Conservation (phyloP, 2,113 vertebrate species). For the Vicugna pacos region DNA sequence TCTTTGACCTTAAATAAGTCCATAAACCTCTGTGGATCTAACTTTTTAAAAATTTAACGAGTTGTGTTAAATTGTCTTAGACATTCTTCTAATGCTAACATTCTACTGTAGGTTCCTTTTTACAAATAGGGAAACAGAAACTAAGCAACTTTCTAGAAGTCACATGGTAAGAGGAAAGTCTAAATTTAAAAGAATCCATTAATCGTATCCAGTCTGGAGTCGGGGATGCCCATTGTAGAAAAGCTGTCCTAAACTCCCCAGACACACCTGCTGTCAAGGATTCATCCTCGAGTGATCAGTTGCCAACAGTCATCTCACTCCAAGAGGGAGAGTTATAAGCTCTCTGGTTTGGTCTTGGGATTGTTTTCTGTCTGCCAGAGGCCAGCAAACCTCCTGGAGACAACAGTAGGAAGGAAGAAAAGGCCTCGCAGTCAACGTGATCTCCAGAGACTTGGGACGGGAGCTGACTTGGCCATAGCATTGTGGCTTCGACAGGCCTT, state of each 20-base stretch:
- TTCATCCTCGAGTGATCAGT: not conserved
- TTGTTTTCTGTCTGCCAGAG: not conserved
- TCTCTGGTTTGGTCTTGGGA: not conserved
- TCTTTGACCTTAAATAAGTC: conserved; percentile 19
- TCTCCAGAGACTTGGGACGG: conserved; percentile 11
- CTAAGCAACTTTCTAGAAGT: conserved; percentile 48
- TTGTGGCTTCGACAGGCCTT: conserved; percentile 42
- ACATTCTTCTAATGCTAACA: conserved; percentile 12
- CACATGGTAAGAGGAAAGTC: conserved; percentile 16
- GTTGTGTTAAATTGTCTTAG: conserved; percentile 33
- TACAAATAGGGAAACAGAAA: conserved; percentile 51
- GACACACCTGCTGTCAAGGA: not conserved
- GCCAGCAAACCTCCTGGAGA: not conserved
- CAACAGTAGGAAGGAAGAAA: not conserved
- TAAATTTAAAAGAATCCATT: not conserved
- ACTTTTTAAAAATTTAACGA: conserved; percentile 10
- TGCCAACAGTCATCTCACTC: not conserved
- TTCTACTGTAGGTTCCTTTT: conserved; percentile 53
- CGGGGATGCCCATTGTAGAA: not conserved
- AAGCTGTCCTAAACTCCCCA: not conserved
- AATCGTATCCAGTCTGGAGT: not conserved
- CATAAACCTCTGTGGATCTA: not conserved
- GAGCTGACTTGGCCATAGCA: not conserved
- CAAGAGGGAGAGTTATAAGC: not conserved
- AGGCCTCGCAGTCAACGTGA: not conserved